Conservation (phyloP, 1,140 invertebrate species). For the Chironomus striatipennis region DNA sequence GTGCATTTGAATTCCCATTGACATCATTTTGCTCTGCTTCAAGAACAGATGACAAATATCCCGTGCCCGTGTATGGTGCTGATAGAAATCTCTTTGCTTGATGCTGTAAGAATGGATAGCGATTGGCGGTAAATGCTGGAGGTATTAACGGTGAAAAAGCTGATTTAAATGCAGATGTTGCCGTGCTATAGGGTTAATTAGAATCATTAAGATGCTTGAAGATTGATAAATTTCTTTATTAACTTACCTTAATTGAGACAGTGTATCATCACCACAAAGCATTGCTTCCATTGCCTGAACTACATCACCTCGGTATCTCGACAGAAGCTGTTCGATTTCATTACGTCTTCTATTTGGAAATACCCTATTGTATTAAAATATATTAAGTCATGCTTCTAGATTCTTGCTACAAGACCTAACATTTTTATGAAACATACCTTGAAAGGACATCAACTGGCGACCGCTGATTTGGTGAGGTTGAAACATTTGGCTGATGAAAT, state of each 20-base stretch:
- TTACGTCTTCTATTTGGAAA: constrained; percentile 75
- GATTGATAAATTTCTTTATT: neutral
- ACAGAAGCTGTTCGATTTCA: constrained; percentile 74
- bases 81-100: constrained; percentile 59
- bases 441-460: constrained; percentile 67
- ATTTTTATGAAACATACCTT: constrained; percentile 31
- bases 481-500: constrained; percentile 41
- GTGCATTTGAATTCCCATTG: constrained; percentile 18
- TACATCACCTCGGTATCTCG: constrained; percentile 72
- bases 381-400: neutral
- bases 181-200: constrained; percentile 32
- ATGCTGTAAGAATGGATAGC: constrained; percentile 34
- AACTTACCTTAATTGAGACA: constrained; percentile 29
- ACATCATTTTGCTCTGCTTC: constrained; percentile 46
- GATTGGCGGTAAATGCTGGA: constrained; percentile 40
- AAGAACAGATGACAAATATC: constrained; percentile 69
- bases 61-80: constrained; percentile 69
- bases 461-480: constrained; percentile 43
- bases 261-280: constrained; percentile 53
- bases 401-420: neutral
- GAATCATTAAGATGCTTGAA: constrained; percentile 28
- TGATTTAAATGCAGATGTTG: constrained; percentile 48
- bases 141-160: constrained; percentile 62
- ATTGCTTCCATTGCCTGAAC: constrained; percentile 84
- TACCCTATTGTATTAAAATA: constrained; percentile 43